Evolutionary conservation across 1,140 invertebrate species (phyloP).

Genomic region (Holotrichia oblita): DNA sequence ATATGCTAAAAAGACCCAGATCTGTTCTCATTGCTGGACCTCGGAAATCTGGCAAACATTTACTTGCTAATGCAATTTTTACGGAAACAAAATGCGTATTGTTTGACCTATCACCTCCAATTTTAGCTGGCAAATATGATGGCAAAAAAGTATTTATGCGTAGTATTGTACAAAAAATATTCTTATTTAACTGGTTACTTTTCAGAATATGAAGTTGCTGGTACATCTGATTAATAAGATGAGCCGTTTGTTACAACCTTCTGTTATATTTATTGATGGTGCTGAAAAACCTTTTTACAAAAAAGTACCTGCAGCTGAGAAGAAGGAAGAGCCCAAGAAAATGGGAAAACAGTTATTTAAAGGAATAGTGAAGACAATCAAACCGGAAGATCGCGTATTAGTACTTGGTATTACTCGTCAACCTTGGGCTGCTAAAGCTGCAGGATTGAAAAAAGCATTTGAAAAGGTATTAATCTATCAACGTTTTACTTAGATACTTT

Average conservation of each 20-base stretch:
- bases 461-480: constrained; percentile 49
- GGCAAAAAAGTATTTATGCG: constrained; percentile 73
- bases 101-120: constrained; percentile 83
- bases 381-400: constrained; percentile 69
- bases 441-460: constrained; percentile 65
- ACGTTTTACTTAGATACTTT: no score
- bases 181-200: constrained; percentile 16
- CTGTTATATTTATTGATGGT: constrained; percentile 82
- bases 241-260: constrained; percentile 76
- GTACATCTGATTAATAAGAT: constrained; percentile 63
- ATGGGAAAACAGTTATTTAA: constrained; percentile 75
- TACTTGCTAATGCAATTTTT: constrained; percentile 81
- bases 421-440: constrained; percentile 67
- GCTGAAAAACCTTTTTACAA: constrained; percentile 89
- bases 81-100: constrained; percentile 77
- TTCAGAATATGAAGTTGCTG: constrained; percentile 60
- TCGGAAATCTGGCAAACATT: constrained; percentile 78
- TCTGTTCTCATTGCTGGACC: constrained; percentile 82
- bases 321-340: constrained; percentile 67
- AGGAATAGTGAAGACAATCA: constrained; percentile 71
- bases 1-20: constrained; percentile 72
- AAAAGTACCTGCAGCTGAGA: constrained; percentile 69
- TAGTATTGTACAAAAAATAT: constrained; percentile 64
- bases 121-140: constrained; percentile 78
- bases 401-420: constrained; percentile 70